Conservation (phyloP, 2,797 vertebrate species). For the Anniella stebbinsi region DNA sequence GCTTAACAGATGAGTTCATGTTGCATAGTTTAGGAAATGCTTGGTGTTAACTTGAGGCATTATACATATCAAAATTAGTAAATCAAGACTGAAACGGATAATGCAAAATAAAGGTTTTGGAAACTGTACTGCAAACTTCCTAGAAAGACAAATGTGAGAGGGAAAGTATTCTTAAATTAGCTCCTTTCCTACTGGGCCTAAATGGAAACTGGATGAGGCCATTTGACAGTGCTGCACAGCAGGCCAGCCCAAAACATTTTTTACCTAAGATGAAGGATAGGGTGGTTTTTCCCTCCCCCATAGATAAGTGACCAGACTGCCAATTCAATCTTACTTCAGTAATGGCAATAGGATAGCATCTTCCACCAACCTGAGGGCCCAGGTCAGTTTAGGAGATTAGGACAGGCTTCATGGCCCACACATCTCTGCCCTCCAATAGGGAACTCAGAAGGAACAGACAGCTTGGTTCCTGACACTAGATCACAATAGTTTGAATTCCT, state of each 20-base stretch:
- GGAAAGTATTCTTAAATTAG: not conserved
- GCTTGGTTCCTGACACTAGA: too few species aligned
- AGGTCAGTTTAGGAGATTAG: too few species aligned
- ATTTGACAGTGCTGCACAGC: not conserved
- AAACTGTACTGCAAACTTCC: not conserved
- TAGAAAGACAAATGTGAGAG: not conserved
- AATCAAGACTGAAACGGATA: not conserved
- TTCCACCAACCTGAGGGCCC: too few species aligned
- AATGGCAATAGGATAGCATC: too few species aligned
- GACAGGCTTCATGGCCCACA: too few species aligned
- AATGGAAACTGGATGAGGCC: not conserved
- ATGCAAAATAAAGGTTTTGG: not conserved
- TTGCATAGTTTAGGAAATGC: not conserved
- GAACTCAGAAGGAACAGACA: too few species aligned
- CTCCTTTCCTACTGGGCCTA: not conserved
- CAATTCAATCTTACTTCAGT: too few species aligned
- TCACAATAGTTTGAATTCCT: not conserved
- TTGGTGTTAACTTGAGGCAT: not conserved
- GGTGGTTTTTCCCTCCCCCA: too few species aligned
- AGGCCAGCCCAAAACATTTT: too few species aligned
- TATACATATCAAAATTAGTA: not conserved
- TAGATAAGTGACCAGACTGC: too few species aligned
- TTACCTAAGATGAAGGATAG: too few species aligned
- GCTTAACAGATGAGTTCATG: not conserved
- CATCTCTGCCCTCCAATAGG: too few species aligned